phyloP scores from a whole-genome alignment of 2,888 invertebrate species.

The Calliphora vomitoria region DNA sequence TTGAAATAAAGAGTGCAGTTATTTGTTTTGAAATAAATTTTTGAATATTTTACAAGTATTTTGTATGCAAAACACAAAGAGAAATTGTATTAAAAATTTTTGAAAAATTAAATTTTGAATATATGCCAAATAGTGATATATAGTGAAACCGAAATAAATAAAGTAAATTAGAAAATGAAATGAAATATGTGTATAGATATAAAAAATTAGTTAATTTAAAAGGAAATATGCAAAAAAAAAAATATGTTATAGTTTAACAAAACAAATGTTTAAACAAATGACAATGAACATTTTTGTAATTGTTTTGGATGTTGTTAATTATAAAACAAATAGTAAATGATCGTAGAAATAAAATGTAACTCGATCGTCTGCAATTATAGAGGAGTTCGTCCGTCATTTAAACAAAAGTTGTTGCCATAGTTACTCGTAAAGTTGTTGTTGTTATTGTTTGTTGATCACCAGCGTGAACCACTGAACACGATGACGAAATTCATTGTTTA shows the following conservation, averaged over 20 bases:
- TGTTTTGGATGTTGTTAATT: conserved; percentile 4
- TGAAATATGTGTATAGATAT: too few species aligned
- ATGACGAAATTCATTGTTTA: conserved; percentile 74
- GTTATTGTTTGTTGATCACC: conserved; percentile 58
- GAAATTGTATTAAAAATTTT: conserved; percentile 44
- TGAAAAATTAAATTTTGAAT: conserved; percentile 49
- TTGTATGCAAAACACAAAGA: conserved; percentile 68
- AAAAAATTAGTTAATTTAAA: conserved; percentile 7
- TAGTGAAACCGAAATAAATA: conserved; percentile 18
- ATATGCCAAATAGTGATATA: conserved; percentile 49
- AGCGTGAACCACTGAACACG: conserved; percentile 66
- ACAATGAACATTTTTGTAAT: not conserved
- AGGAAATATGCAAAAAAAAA: not conserved
- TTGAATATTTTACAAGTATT: conserved; percentile 38
- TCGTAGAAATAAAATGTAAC: conserved; percentile 55
- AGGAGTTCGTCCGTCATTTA: conserved; percentile 45
- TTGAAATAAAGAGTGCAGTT: conserved; percentile 48
- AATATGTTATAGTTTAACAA: not conserved
- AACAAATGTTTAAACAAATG: not conserved
- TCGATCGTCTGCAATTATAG: conserved; percentile 54
- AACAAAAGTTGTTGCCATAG: conserved; percentile 60
- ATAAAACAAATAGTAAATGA: conserved; percentile 17
- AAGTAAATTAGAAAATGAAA: conserved; percentile 1
- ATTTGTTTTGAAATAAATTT: conserved; percentile 32
- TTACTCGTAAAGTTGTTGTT: conserved; percentile 11